phyloP scores from a whole-genome alignment of 2,113 vertebrate genomes.

The Apteryx mantelli region DNA sequence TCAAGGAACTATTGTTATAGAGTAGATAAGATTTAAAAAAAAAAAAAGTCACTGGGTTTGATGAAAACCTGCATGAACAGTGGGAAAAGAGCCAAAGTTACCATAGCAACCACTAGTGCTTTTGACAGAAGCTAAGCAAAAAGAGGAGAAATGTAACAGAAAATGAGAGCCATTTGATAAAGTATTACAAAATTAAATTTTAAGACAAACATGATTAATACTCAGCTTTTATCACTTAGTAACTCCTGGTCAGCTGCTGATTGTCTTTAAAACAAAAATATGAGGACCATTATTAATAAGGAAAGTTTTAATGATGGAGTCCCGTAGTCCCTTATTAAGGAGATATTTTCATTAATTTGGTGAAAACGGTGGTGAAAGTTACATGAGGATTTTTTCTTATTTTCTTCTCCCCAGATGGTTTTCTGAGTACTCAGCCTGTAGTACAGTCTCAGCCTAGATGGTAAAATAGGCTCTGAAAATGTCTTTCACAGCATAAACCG shows the following conservation, averaged over 20 bases:
- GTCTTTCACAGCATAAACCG: neutral
- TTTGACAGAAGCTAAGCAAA: conserved; percentile 51
- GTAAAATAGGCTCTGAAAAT: neutral
- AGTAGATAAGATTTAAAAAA: conserved; percentile 59
- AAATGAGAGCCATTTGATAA: conserved; percentile 50
- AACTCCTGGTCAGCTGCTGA: neutral
- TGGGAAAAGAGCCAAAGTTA: conserved; percentile 54
- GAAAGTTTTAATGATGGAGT: neutral
- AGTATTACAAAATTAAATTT: conserved; percentile 43
- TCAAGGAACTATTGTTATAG: conserved; percentile 57
- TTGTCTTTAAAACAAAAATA: conserved; percentile 2
- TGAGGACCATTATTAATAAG: neutral
- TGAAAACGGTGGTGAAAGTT: neutral
- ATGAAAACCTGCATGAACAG: conserved; percentile 70
- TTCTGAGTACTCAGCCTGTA: neutral
- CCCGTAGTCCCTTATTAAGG: neutral
- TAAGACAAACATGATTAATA: conserved; percentile 35
- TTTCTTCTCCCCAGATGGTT: neutral
- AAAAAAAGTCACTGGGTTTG: conserved; percentile 67
- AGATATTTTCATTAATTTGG: neutral
- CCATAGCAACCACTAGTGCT: conserved; percentile 70
- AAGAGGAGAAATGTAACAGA: conserved; percentile 42
- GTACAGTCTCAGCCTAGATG: neutral
- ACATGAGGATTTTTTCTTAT: neutral
- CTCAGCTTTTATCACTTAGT: conserved; percentile 10